Evolutionary conservation across 2,113 vertebrate species (phyloP), one percentile per base, ranked within the genome.

Genomic region (Callospermophilus lateralis): DNA sequence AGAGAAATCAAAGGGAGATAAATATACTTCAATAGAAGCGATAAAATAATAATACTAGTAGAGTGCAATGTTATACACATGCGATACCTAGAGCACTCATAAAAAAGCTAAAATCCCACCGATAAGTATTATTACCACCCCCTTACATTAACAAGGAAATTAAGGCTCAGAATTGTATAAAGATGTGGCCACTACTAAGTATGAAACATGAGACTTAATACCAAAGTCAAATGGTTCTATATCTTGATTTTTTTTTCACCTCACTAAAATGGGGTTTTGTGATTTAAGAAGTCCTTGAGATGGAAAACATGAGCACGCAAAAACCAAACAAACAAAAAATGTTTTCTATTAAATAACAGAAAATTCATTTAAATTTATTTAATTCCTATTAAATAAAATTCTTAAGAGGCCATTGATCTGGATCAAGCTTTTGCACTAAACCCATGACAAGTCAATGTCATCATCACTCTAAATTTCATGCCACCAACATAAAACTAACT

Each of bases 1-100:
- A 8, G 16, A 72, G 67, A 55, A 72, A 37, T 86, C 48, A 68
- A 80, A 78, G 17, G n/a, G 8, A 93, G 20, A n/a, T 58, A 83
- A 86, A 20, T 51, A 92, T 19, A 48, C 42, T 92, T 93, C n/a
- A 61, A n/a, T 96, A 77, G 67, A 89, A 90, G 37, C 55, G 61
- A n/a, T 55, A 51, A 83, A 74, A 48, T 30, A 45, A 78, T 30
- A 86, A 24, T 16, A 53, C 17, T 6, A 39, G 55, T 45, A 55
- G 28, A 65, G 8, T 26, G 32, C 19, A 12, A 42, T 73, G 8
- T 22, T 65, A 34, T 68, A 55, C 13, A 67, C 10, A n/a, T 20
- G 45, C 24, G 26, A 77, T 34, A 78, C 7, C 8, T 6, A 79
- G 11, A 67, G 4, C 30, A 89, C 32, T 24, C 65, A 72, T 12